Base-by-base conservation (phyloP, 2,113 vertebrate species). In the Gobius niger region DNA sequence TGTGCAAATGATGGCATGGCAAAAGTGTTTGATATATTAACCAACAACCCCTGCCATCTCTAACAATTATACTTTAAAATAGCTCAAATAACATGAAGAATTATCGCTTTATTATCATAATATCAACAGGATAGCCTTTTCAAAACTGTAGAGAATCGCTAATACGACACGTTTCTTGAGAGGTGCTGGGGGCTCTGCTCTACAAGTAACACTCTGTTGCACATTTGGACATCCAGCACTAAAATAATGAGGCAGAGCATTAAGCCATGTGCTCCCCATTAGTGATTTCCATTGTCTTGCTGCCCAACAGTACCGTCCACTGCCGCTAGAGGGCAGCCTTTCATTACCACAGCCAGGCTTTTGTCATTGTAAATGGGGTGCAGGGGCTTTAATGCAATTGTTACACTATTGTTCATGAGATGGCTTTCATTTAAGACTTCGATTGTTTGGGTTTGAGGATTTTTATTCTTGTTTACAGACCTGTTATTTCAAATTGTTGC, bases 271-370 rank as follows among this genome's bases (percentile, higher is more conserved):
- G 63, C 64, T 76, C 56, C 52, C 19, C 24, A 42, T 73, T 19
- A 65, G 8, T 76, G 76, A 47, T 2, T 44, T 34, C 73, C 1
- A 61, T 81, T 83, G 47, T 89, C 70, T 69, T 63, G 10, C 41
- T 49, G 19, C 59, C n/a, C 63, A n/a, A 50, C 42, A 24, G 34
- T 44, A 42, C 54, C n/a, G 40, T 63, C 41, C 66, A 34, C 15
- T 52, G 73, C 51, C 91, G 88, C 85, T 82, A 90, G 90, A 86
- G 87, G 89, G 89, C 82, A 88, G 46, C 62, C 73, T 90, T 82
- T 84, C 65, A 66, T 83, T 84, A 83, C 73, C 66, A 44, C 73
- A 74, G 9, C 15, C 0, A 65, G 19, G 65, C 52, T 68, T 47
- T 60, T 44, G 57, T 44, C n/a, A 60, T 7, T 9, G 14, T 14